Base-by-base conservation (phyloP, 2,113 vertebrate species). In the Clinocottus analis region DNA sequence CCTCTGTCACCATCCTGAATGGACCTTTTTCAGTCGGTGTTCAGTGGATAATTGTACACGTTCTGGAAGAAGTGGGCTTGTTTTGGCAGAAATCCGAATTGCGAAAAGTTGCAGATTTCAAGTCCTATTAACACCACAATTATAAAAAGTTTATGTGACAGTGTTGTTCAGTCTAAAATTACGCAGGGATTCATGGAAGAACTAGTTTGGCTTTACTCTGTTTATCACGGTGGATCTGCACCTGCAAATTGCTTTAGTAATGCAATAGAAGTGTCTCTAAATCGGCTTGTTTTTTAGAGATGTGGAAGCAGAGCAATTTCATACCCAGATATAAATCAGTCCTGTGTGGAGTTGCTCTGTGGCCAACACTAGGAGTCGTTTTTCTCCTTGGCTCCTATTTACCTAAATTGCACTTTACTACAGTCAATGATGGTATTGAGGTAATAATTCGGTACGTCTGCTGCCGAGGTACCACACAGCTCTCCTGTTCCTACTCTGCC, bases 1-100 rank as follows among this genome's bases (percentile, higher is more conserved):
- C 62, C 72, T 16, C 59, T 72, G 70, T 79, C 78, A 59, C 33
- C 61, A 59, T 51, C 60, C 64, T 75, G 49, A 74, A 78, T 74
- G 35, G 71, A 68, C 27, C 5, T 58, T n/a, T 73, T 75, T 71
- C 58, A 31, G 10, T 7, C 5, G 1, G 8, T 55, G 23, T n/a
- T 79, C 16, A 31, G 39, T n/a, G 45, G 58, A 68, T 80, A 83
- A 83, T 85, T 88, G 76, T 62, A 31, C 19, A 49, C 45, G 16
- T 58, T 77, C 1, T 49, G 63, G 17, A 63, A 73, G 47, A 75
- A 25, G 51, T 51, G 25, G 0, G 51, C 25, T 65, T 56, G 45
- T 53, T 70, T 79, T 33, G 5, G 45, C 67, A 33, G 29, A 55
- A 70, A 70, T 72, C 67, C 45, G 39, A 81, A 62, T 60, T 45